Percentiles rank a stretch among this genome's conserved stretches.
phyloP scores from a whole-genome alignment of 2,888 invertebrate species.

The Parascotia fuliginaria region DNA sequence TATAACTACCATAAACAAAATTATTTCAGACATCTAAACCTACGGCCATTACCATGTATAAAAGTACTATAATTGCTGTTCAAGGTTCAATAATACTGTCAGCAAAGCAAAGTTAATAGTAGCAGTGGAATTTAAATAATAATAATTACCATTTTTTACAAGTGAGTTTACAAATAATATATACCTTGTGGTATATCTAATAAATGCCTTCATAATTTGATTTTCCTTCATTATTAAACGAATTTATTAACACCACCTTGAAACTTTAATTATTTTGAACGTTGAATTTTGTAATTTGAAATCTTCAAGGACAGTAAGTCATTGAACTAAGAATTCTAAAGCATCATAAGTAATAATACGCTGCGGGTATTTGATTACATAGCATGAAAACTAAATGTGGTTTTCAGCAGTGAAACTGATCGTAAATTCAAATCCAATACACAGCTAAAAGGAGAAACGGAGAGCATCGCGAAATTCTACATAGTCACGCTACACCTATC shows the following conservation, averaged over 20 bases:
- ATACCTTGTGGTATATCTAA: too few species aligned
- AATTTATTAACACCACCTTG: neutral
- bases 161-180: too few species aligned
- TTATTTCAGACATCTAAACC: too few species aligned
- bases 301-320: neutral
- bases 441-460: slow-evolving; percentile 46
- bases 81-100: too few species aligned
- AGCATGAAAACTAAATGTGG: slow-evolving; percentile 45
- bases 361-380: slow-evolving; percentile 29
- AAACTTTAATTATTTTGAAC: neutral
- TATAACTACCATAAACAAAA: too few species aligned
- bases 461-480: slow-evolving; percentile 47
- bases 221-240: too few species aligned
- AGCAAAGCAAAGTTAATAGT: too few species aligned
- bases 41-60: too few species aligned
- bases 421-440: slow-evolving; percentile 59
- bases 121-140: too few species aligned
- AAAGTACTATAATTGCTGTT: too few species aligned
- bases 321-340: slow-evolving; percentile 18
- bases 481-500: slow-evolving; percentile 51
- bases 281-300: neutral
- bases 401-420: slow-evolving; percentile 46
- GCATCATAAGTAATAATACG: slow-evolving; percentile 38
- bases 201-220: too few species aligned
- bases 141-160: too few species aligned